These are phyloP conservation scores for Scaptomyza caliginosa DNA, from an alignment of 2,888 invertebrate species.

Conservation along the genomic window DNA sequence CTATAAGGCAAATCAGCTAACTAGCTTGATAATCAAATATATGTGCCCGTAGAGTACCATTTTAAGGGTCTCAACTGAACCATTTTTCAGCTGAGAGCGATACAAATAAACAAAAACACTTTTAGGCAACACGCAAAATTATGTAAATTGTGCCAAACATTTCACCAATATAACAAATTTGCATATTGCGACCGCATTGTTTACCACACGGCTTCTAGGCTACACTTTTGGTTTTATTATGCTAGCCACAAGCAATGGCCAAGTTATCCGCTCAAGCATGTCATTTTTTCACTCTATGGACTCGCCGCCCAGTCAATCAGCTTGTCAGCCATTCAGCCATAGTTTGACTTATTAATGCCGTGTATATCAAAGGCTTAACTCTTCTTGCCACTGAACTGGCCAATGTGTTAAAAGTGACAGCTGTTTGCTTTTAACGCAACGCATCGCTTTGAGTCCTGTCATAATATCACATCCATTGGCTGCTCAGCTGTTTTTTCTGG, in stretches of 20 bases:
- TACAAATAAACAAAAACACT: slow-evolving; percentile 33
- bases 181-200: slow-evolving; percentile 69
- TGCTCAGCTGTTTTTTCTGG: slow-evolving; percentile 26
- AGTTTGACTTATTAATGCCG: slow-evolving; percentile 73
- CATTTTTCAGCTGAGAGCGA: slow-evolving; percentile 22
- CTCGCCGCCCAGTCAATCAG: slow-evolving; percentile 23
- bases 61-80: slow-evolving; percentile 14
- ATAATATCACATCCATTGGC: slow-evolving; percentile 22
- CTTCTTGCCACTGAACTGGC: slow-evolving; percentile 15
- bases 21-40: slow-evolving; percentile 54
- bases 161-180: slow-evolving; percentile 71
- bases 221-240: slow-evolving; percentile 57
- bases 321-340: slow-evolving; percentile 32
- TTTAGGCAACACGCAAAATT: slow-evolving; percentile 63
- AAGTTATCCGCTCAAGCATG: slow-evolving; percentile 60
- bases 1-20: slow-evolving; percentile 59
- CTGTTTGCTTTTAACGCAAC: slow-evolving; percentile 25
- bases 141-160: slow-evolving; percentile 63
- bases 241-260: slow-evolving; percentile 57
- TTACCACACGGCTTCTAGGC: slow-evolving; percentile 52
- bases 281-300: slow-evolving; percentile 49
- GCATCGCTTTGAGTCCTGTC: slow-evolving; percentile 12
- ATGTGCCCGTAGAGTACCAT: neutral
- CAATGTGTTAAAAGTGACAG: slow-evolving; percentile 34
- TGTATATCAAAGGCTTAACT: slow-evolving; percentile 53